Evolutionary conservation across 2,888 invertebrate species (phyloP), one percentile per base, ranked within the genome.

Genomic region (Drosophila nr. perissopoda): DNA sequence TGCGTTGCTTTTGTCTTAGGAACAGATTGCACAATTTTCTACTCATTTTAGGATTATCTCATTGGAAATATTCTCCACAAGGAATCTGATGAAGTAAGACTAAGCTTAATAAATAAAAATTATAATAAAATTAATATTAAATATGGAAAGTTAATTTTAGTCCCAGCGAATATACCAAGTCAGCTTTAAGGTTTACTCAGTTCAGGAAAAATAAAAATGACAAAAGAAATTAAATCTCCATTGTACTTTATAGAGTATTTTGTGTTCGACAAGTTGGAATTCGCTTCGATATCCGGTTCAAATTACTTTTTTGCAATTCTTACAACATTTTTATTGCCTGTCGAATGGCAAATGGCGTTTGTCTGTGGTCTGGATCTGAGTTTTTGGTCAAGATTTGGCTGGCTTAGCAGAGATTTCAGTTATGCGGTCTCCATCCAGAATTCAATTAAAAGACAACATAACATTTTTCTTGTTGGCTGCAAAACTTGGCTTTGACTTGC

Each of bases 361-460:
- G 69, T 74, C 56, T 76, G 65, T 38, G 63, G 63, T 46, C 57
- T 69, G 77, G 34, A 70, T 67, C 65, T 70, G 67, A 60, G 54
- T 65, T 75, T 21, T 65, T 74, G 81, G 80, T 70, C 77, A 78
- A 90, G 90, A 90, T 82, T 85, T 79, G 76, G 85, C 77, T 76
- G 82, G 85, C 82, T 89, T 89, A 82, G 85, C 79, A 82, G 88
- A 79, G 81, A 80, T 88, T 88, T 89, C 90, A 88, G 89, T 90
- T 87, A 85, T 86, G 90, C 87, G 86, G 79, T 77, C 71, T 77
- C 75, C 76, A 73, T 77, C 75, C 77, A 70, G 82, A 88, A 88
- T 88, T 88, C 88, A 88, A 88, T 88, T 88, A 88, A 90, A 89
- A 88, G 73, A 70, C 74, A 81, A 84, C 91, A 86, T 90, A 87